Conservation (phyloP, 2,797 vertebrate species). For the Gadopsis bispinosus region DNA sequence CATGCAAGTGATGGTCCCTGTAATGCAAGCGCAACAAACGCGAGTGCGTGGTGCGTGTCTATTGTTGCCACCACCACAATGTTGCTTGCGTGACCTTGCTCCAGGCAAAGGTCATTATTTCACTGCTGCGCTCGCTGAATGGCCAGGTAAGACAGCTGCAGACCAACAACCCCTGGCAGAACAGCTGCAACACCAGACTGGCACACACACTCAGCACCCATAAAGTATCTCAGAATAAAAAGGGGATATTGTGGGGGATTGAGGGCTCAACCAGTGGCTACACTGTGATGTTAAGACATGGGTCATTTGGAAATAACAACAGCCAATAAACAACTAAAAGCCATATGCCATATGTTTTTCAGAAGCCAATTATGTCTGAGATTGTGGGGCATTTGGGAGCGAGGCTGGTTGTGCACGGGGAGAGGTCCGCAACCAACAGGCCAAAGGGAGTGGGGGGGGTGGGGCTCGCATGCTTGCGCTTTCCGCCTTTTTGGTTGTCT, state of each 20-base stretch:
- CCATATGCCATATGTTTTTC: neutral
- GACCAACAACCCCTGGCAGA: constrained; percentile 85
- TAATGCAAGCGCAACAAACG: constrained; percentile 96
- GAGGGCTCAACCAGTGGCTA: constrained; percentile 12
- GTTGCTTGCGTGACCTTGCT: constrained; percentile 75
- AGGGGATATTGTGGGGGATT: neutral
- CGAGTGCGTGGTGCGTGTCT: constrained; percentile 62
- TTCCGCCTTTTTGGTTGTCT: constrained; percentile 76
- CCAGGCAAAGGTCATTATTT: constrained; percentile 81
- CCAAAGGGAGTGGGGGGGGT: constrained; percentile 73
- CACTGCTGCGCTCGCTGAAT: constrained; percentile 76
- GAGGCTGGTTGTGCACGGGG: constrained; percentile 78
- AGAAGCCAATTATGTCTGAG: constrained; percentile 61
- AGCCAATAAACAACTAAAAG: neutral
- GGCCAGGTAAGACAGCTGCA: constrained; percentile 87
- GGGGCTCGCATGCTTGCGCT: constrained; percentile 78
- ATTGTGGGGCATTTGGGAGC: constrained; percentile 68
- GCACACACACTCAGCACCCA: constrained; percentile 80
- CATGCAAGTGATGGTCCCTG: constrained; percentile 96
- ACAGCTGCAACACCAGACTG: constrained; percentile 89
- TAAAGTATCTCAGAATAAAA: constrained; percentile 50
- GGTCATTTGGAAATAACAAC: constrained; percentile 18
- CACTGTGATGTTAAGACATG: neutral
- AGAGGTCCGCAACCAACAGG: constrained; percentile 90
- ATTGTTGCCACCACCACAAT: constrained; percentile 52